Evolutionary conservation across 1,140 invertebrate species (phyloP).

Genomic region (Halesus radiatus): DNA sequence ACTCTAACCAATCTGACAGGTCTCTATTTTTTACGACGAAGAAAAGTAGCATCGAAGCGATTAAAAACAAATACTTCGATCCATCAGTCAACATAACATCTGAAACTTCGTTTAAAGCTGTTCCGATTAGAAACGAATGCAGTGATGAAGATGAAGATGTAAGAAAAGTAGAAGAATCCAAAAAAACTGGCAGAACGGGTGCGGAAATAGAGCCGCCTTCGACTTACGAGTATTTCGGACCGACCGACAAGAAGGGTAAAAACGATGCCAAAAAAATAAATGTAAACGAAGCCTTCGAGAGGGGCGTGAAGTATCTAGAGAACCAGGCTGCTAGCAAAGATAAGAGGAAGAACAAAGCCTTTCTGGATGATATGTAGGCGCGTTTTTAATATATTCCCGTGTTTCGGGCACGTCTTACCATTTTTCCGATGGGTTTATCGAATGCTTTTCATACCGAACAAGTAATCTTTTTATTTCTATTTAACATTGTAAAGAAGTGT

Average conservation of each 20-base stretch:
- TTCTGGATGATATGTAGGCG: slow-evolving; percentile 45
- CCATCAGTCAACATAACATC: slow-evolving; percentile 50
- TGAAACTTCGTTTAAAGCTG: slow-evolving; percentile 56
- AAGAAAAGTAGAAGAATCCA: background rate
- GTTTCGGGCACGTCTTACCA: background rate
- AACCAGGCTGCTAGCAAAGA: slow-evolving; percentile 72
- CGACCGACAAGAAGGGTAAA: slow-evolving; percentile 63
- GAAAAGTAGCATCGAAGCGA: slow-evolving; percentile 48
- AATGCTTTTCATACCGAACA: too few species aligned
- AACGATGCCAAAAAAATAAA: slow-evolving; percentile 63
- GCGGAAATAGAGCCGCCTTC: slow-evolving; percentile 76
- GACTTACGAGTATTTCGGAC: slow-evolving; percentile 75
- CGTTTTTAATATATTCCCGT: slow-evolving; percentile 21
- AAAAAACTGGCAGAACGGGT: slow-evolving; percentile 57
- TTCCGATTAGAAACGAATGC: slow-evolving; percentile 69
- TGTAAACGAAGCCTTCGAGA: slow-evolving; percentile 76
- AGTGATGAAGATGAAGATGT: slow-evolving; percentile 57
- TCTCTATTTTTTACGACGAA: slow-evolving; percentile 61
- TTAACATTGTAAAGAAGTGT: too few species aligned
- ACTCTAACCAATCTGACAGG: slow-evolving; percentile 53
- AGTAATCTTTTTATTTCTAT: too few species aligned
- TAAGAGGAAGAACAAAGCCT: slow-evolving; percentile 48
- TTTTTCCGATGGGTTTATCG: background rate
- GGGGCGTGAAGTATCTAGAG: slow-evolving; percentile 78
- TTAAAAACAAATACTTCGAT: slow-evolving; percentile 52